These are phyloP conservation scores for Nesogale talazaci DNA, from an alignment of 2,113 vertebrate species.

Conservation along the genomic window DNA sequence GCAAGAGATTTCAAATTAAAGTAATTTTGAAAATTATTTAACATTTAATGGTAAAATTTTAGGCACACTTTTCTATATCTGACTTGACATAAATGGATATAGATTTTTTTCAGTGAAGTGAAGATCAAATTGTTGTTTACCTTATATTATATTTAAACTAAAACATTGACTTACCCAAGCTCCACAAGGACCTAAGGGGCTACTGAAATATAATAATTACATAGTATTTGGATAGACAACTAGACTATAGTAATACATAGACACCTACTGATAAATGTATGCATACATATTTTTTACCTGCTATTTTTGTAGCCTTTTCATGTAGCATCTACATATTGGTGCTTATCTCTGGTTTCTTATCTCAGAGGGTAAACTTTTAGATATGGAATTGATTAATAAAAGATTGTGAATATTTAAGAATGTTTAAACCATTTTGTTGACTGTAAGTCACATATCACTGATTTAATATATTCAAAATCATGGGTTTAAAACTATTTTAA, in stretches of 20 bases:
- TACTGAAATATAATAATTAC: neutral
- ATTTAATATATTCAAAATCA: too few species aligned
- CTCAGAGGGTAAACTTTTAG: neutral
- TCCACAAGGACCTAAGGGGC: too few species aligned
- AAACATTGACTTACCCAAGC: neutral
- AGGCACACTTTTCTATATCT: neutral
- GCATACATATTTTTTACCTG: neutral
- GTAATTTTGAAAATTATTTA: conserved; percentile 10
- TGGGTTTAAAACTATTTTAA: too few species aligned
- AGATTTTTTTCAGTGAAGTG: neutral
- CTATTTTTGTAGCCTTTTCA: conserved; percentile 2
- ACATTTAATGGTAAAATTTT: neutral
- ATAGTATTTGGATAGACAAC: neutral
- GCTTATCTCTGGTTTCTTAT: neutral
- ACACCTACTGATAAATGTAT: neutral
- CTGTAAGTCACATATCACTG: too few species aligned
- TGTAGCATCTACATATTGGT: neutral
- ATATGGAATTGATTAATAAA: neutral
- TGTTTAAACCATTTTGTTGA: too few species aligned
- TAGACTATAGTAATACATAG: neutral
- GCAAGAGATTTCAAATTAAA: neutral
- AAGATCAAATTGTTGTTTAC: neutral
- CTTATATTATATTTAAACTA: conserved; percentile 21
- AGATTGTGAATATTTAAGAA: neutral
- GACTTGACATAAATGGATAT: neutral